A percentile compares a stretch with the other conserved stretches of the same genome.
Evolutionary conservation across 2,113 vertebrate species (phyloP).

Genomic region (Ochotona princeps): DNA sequence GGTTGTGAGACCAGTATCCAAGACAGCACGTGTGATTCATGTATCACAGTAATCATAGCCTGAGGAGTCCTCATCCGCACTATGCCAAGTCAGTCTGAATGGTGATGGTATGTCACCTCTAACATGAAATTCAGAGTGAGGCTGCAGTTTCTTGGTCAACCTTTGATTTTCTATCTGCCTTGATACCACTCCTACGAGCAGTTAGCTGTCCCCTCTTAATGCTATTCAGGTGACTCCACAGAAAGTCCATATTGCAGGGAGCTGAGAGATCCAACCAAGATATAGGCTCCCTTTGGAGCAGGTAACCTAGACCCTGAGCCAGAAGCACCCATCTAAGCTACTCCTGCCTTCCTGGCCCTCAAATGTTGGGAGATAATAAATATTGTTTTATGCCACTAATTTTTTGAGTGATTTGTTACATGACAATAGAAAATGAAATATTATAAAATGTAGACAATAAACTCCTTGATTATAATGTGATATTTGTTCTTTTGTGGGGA

Average conservation of each 20-base stretch:
- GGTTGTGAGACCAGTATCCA: not conserved
- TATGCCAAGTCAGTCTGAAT: not conserved
- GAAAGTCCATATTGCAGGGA: not conserved
- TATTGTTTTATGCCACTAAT: constrained; percentile 12
- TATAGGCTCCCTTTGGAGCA: not conserved
- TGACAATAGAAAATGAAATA: not conserved
- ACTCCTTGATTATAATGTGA: not conserved
- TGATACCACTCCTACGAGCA: not conserved
- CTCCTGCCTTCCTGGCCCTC: not conserved
- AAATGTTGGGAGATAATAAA: not conserved
- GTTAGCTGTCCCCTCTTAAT: not conserved
- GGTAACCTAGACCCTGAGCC: not conserved
- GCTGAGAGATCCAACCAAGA: not conserved
- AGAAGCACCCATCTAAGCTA: not conserved
- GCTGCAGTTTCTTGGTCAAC: not conserved
- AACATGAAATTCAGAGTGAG: not conserved
- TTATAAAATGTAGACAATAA: not conserved
- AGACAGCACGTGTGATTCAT: not conserved
- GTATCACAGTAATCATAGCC: too few relatives aligned
- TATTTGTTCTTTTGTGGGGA: not conserved
- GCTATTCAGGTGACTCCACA: not conserved
- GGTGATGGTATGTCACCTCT: not conserved
- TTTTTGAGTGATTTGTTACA: not conserved
- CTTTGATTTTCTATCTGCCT: not conserved
- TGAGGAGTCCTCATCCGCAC: not conserved